Evolutionary conservation across 2,888 invertebrate genomes (phyloP).

Genomic region (Perizoma affinitatum): DNA sequence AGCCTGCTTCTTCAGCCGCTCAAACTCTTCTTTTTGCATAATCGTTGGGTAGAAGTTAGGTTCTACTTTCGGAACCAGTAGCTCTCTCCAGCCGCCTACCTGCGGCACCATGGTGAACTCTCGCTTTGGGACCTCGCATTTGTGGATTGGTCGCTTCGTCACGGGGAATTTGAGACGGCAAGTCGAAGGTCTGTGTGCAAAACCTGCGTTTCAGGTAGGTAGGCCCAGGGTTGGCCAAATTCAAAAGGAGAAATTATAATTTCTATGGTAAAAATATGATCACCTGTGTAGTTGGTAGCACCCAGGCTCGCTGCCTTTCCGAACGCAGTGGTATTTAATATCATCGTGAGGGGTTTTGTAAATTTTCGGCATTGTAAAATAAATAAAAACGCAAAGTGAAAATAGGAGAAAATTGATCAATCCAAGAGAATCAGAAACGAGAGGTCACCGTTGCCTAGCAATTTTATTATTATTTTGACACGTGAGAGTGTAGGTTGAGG

Average conservation of each 20-base stretch:
- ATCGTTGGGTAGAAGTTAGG: constrained; percentile 84
- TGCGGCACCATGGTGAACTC: constrained; percentile 63
- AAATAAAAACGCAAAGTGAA: constrained; percentile 15
- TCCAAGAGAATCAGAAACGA: background rate
- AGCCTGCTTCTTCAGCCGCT: constrained; percentile 84
- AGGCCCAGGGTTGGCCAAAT: background rate
- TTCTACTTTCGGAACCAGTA: constrained; percentile 79
- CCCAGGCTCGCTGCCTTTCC: constrained; percentile 62
- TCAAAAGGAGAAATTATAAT: background rate
- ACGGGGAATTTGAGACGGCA: constrained; percentile 75
- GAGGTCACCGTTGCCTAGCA: constrained; percentile 9
- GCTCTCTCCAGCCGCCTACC: constrained; percentile 65
- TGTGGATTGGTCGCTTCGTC: constrained; percentile 70
- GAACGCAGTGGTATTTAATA: constrained; percentile 64
- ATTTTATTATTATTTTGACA: background rate
- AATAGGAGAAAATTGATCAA: constrained; percentile 21
- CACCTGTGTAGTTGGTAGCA: constrained; percentile 76
- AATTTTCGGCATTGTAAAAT: constrained; percentile 66
- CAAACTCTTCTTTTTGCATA: constrained; percentile 84
- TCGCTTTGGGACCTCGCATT: constrained; percentile 62
- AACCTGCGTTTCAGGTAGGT: constrained; percentile 15
- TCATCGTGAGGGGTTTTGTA: constrained; percentile 59
- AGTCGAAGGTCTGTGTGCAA: constrained; percentile 63
- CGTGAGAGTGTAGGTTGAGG: no score
- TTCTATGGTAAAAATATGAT: background rate